A percentile compares a stretch with the other conserved stretches of the same genome.
These are phyloP conservation scores for Chymomyza procnemis DNA, from an alignment of 2,888 invertebrate genomes.

Conservation along the genomic window DNA sequence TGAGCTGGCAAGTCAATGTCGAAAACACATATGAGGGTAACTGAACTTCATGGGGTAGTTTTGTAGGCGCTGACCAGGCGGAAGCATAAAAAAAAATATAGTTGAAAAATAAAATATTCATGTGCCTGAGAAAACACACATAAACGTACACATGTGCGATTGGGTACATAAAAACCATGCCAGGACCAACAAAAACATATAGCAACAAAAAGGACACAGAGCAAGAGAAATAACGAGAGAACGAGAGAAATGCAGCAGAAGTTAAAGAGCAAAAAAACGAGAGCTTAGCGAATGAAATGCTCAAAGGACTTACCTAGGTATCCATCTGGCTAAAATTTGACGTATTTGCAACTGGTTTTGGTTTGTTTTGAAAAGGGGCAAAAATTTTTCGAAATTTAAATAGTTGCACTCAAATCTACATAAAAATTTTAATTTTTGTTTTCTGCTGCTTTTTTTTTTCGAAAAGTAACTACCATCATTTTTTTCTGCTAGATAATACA, in stretches of 20 bases:
- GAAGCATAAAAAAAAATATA: constrained; percentile 46
- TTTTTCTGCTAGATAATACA: constrained; percentile 45
- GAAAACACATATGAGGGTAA: constrained; percentile 52
- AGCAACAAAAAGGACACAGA: no score
- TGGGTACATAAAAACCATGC: background rate
- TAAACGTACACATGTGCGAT: background rate
- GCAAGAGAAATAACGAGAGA: no score
- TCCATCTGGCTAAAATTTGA: constrained; percentile 61
- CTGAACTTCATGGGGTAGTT: constrained; percentile 39
- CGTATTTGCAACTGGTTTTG: constrained; percentile 60
- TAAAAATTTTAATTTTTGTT: constrained; percentile 14
- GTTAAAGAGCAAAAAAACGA: background rate
- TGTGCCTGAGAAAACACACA: constrained; percentile 34
- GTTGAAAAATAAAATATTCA: constrained; percentile 50
- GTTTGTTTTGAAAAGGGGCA: background rate
- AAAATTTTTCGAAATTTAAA: background rate
- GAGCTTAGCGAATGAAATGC: constrained; percentile 19
- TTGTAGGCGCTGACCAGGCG: constrained; percentile 18
- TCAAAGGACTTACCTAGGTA: constrained; percentile 61
- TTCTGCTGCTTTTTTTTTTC: constrained; percentile 16
- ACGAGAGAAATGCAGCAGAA: background rate
- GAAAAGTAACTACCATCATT: background rate
- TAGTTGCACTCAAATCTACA: background rate
- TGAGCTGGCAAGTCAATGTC: constrained; percentile 41
- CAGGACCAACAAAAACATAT: constrained; percentile 6